Evolutionary conservation across 1,140 invertebrate genomes (phyloP).

Genomic region (Ooceraea biroi): DNA sequence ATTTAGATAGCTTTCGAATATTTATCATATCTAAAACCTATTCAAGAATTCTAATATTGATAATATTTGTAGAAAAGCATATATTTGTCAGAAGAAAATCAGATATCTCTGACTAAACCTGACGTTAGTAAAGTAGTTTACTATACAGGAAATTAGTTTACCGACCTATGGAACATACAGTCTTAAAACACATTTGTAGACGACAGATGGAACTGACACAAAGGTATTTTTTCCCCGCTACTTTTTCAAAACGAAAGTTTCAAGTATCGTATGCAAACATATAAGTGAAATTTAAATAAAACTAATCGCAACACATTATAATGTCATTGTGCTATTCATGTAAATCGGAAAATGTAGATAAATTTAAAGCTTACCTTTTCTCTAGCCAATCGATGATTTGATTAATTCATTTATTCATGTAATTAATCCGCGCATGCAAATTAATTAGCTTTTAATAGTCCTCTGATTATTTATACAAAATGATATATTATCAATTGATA

Average conservation of each 20-base stretch:
- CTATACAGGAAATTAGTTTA: constrained; percentile 65
- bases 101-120: constrained; percentile 17
- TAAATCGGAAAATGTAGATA: constrained; percentile 61
- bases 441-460: constrained; percentile 74
- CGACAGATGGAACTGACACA: constrained; percentile 66
- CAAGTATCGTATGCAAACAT: neutral
- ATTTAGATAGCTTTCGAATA: too few species aligned
- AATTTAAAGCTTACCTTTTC: constrained; percentile 57
- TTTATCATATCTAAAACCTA: neutral
- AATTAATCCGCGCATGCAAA: constrained; percentile 71
- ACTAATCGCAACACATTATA: constrained; percentile 26
- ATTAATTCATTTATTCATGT: constrained; percentile 65
- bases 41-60: neutral
- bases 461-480: constrained; percentile 69
- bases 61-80: neutral
- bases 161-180: constrained; percentile 15
- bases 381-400: constrained; percentile 50
- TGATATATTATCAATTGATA: constrained; percentile 57
- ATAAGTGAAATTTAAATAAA: constrained; percentile 19
- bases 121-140: constrained; percentile 74
- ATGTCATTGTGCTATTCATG: constrained; percentile 38
- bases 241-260: neutral
- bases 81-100: neutral
- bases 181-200: constrained; percentile 4
- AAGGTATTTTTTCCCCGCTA: constrained; percentile 58